A percentile compares a stretch with the other conserved stretches of the same genome.
Conservation (phyloP, 2,113 vertebrate species). For the Pithys albifrons region DNA sequence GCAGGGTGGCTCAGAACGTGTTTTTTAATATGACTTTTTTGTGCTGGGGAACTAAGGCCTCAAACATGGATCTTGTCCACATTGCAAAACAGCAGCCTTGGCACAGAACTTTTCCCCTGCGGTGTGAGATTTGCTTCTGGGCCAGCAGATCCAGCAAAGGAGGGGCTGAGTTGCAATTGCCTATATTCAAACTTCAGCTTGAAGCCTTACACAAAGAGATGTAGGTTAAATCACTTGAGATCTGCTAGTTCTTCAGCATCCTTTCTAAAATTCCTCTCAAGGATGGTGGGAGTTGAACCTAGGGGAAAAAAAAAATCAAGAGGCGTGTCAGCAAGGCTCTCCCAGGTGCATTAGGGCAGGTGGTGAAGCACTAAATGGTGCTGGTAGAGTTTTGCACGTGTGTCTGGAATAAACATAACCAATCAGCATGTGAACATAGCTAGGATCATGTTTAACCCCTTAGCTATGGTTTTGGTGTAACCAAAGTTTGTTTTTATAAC, state of each 20-base stretch:
- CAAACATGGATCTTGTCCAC: neutral
- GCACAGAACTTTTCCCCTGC: neutral
- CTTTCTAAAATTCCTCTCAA: neutral
- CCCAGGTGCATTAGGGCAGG: neutral
- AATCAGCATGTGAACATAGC: neutral
- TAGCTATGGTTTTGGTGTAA: neutral
- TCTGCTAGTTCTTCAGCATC: neutral
- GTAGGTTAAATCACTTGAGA: slow-evolving; percentile 6
- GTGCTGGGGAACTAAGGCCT: neutral
- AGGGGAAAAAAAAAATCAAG: neutral
- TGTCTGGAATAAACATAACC: neutral
- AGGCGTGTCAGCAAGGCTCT: neutral
- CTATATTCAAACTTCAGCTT: neutral
- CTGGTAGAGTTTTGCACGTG: neutral
- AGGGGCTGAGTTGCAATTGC: neutral
- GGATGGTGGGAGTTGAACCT: neutral
- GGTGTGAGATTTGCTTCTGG: neutral
- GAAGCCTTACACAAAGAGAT: neutral
- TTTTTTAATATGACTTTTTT: neutral
- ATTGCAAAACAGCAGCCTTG: neutral
- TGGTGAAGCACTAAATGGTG: neutral
- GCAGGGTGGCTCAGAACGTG: neutral
- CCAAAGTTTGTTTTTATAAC: neutral
- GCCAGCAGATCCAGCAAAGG: fast-evolving
- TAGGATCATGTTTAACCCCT: neutral